Evolutionary conservation across 2,797 vertebrate genomes (phyloP), one percentile per base, ranked within the genome.

Genomic region (Pangasius larnaudii): DNA sequence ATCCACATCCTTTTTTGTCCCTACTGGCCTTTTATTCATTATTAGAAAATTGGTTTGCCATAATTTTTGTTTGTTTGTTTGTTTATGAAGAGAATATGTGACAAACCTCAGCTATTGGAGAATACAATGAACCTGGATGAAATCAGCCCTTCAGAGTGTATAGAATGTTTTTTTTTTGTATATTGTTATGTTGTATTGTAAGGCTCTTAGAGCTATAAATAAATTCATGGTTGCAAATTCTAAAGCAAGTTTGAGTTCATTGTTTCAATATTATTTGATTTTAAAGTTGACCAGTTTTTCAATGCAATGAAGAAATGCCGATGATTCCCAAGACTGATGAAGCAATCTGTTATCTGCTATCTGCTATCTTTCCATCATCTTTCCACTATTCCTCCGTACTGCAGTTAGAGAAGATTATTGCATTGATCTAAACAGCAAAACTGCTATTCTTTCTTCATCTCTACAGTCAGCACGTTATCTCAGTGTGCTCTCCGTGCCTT

Each of bases 91-190:
- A 22, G 3, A 53, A 46, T 72, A 63, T 39, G 30, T 19, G 42
- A 74, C 2, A 67, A 74, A 78, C 42, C 16, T 11, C 42, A 82
- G 58, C 78, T 63, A 63, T 61, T 85, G 58, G 14, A 42, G 46
- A 59, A 33, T 46, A 53, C 30, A 11, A 39, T 85, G 39, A 59
- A 39, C 46, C 11, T n/a, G 53, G 61, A 74, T 59, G 11, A 67
- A 85, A 89, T 71, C 63, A 89, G 81, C 88, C 88, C 88, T 90
- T 88, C 53, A 71, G 80, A 88, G 61, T 27, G 27, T 53, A 79
- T 33, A 36, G 33, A 65, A 6, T 46, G 74, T 36, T 18, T 4
- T n/a, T 13, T 53, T 78, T 6, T 56, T 22, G 27, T 14, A 5
- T 58, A 39, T 16, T 27, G 61, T 42, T 71, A 82, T n/a, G 39